Evolutionary conservation across 2,113 vertebrate genomes (phyloP).

Genomic region (Pseudopipra pipra): DNA sequence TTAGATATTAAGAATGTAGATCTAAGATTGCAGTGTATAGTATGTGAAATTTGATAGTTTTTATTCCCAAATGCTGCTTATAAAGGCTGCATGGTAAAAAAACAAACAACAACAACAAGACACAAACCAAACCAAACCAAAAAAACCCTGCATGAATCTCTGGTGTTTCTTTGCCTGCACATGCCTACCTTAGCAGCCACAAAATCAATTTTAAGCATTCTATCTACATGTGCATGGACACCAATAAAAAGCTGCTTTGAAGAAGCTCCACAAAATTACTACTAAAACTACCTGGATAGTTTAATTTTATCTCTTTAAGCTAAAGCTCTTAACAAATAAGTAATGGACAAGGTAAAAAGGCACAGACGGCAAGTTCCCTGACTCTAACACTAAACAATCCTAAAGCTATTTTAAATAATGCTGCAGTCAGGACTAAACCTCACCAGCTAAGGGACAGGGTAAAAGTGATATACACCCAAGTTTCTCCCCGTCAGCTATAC

Average conservation of each 20-base stretch:
- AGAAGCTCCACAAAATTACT: not conserved
- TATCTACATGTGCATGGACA: no score
- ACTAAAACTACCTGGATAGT: not conserved
- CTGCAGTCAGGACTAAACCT: not conserved
- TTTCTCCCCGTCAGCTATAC: not conserved
- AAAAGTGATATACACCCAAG: not conserved
- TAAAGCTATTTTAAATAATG: not conserved
- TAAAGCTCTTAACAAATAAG: not conserved
- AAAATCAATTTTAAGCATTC: not conserved
- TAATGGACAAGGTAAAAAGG: not conserved
- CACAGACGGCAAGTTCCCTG: not conserved
- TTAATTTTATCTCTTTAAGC: not conserved
- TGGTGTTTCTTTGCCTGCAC: not conserved
- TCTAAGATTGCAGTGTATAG: not conserved
- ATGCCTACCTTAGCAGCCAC: not conserved
- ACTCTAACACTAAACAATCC: not conserved
- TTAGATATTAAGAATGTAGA: not conserved
- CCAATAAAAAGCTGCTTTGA: not conserved
- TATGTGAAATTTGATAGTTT: not conserved
- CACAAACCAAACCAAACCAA: not conserved
- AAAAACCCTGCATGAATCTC: not conserved
- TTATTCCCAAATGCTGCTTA: not conserved
- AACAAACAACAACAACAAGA: not conserved
- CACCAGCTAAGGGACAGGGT: not conserved
- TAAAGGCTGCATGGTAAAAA: not conserved